Evolutionary conservation across 1,140 invertebrate genomes (phyloP).

Genomic region (Drosophila aff.): DNA sequence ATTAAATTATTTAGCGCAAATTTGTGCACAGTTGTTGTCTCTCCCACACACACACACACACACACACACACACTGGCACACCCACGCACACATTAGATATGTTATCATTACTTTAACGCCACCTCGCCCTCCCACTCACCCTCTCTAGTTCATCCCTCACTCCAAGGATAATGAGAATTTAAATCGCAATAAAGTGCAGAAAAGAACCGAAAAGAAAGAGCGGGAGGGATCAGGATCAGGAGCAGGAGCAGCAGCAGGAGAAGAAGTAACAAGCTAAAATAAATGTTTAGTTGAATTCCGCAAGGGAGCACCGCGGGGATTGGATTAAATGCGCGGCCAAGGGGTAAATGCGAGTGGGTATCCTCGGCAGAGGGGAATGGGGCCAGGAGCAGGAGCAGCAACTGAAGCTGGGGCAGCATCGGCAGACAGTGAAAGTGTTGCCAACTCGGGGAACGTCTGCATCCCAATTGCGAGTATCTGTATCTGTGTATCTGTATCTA

Average conservation of each 20-base stretch:
- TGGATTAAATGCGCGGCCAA: constrained; percentile 19
- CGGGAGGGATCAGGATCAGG: constrained; percentile 4
- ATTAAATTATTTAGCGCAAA: constrained; percentile 76
- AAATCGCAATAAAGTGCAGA: constrained; percentile 74
- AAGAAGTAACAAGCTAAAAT: constrained; percentile 70
- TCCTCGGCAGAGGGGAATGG: background rate
- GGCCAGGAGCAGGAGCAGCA: background rate
- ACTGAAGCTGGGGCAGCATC: constrained; percentile 1
- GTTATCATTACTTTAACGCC: constrained; percentile 43
- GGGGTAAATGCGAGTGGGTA: constrained; percentile 16
- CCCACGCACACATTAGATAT: constrained; percentile 49
- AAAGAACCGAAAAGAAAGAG: constrained; percentile 22
- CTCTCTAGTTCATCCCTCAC: constrained; percentile 29
- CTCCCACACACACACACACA: constrained; percentile 30
- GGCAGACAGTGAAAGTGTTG: constrained; percentile 67
- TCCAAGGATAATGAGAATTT: constrained; percentile 73
- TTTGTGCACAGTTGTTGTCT: constrained; percentile 69
- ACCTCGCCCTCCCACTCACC: background rate
- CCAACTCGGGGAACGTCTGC: constrained; percentile 55
- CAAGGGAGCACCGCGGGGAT: constrained; percentile 2
- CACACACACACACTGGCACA: constrained; percentile 18
- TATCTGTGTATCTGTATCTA: constrained; percentile 21
- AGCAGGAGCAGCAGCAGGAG: background rate
- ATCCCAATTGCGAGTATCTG: constrained; percentile 17
- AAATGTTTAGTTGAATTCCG: constrained; percentile 58